Conservation (phyloP, 1,140 invertebrate species). For the Leptinotarsa lineolata region DNA sequence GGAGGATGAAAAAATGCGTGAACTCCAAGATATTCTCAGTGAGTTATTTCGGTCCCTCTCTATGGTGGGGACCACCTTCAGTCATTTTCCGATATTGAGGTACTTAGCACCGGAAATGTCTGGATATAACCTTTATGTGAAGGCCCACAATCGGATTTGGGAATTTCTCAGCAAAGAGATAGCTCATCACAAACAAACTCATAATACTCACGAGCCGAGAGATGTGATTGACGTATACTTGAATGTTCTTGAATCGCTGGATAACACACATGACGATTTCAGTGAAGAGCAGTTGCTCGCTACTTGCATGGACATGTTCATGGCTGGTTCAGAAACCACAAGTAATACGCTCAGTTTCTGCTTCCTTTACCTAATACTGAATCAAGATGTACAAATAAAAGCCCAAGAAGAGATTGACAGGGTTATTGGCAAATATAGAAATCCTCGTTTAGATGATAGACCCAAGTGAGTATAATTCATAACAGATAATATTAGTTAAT, state of each 20-base stretch:
- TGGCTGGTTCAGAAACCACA: conserved; percentile 80
- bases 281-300: conserved; percentile 73
- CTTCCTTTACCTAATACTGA: conserved; percentile 76
- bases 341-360: conserved; percentile 77
- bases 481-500: no score
- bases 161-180: conserved; percentile 74
- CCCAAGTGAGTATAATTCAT: conserved; percentile 61
- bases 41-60: conserved; percentile 73
- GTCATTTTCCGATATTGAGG: conserved; percentile 77
- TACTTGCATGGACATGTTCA: conserved; percentile 81
- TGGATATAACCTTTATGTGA: conserved; percentile 74
- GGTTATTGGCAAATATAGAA: conserved; percentile 70
- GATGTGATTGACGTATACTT: conserved; percentile 89
- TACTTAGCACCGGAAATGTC: conserved; percentile 74
- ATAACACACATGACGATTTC: conserved; percentile 23
- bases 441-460: conserved; percentile 72
- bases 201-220: conserved; percentile 65
- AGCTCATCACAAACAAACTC: conserved; percentile 72
- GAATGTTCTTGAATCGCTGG: conserved; percentile 64
- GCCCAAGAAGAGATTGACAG: conserved; percentile 81
- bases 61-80: conserved; percentile 77
- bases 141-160: conserved; percentile 72
- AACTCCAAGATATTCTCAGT: conserved; percentile 70
- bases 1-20: conserved; percentile 69
- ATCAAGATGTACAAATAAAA: conserved; percentile 77